phyloP scores from a whole-genome alignment of 2,888 invertebrate species.

The Steromphala cineraria region DNA sequence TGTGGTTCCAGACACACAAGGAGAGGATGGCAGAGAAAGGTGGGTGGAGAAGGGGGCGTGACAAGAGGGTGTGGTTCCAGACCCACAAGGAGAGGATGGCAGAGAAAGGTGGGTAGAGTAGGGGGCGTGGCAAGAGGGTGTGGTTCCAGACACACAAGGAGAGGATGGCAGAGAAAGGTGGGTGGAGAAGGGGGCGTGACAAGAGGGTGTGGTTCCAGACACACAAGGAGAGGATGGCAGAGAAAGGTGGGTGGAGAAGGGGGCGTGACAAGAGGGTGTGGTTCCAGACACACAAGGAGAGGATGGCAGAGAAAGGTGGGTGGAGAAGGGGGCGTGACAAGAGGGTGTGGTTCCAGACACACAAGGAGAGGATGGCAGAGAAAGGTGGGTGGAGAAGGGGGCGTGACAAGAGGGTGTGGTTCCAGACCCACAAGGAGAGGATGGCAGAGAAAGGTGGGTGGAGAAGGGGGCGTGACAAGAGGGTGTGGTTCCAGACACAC shows the following conservation, averaged over 20 bases:
- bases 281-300: neutral
- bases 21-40: neutral
- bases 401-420: too few species aligned
- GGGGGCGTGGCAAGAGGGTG: constrained; percentile 4
- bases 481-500: constrained; percentile 89
- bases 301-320: neutral
- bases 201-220: constrained; percentile 82
- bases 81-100: constrained; percentile 85
- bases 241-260: constrained; percentile 55
- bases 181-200: too few species aligned
- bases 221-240: constrained; percentile 80
- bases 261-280: too few species aligned
- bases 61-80: constrained; percentile 87
- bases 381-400: constrained; percentile 48
- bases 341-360: constrained; percentile 85
- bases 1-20: constrained; percentile 90
- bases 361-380: constrained; percentile 84
- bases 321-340: too few species aligned
- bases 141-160: neutral
- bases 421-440: constrained; percentile 85
- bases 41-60: neutral
- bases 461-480: too few species aligned
- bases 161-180: neutral
- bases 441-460: neutral
- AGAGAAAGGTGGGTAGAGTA: constrained; percentile 74